These are phyloP conservation scores for Malurus cyaneus DNA, from an alignment of 2,113 vertebrate species.

Conservation along the genomic window DNA sequence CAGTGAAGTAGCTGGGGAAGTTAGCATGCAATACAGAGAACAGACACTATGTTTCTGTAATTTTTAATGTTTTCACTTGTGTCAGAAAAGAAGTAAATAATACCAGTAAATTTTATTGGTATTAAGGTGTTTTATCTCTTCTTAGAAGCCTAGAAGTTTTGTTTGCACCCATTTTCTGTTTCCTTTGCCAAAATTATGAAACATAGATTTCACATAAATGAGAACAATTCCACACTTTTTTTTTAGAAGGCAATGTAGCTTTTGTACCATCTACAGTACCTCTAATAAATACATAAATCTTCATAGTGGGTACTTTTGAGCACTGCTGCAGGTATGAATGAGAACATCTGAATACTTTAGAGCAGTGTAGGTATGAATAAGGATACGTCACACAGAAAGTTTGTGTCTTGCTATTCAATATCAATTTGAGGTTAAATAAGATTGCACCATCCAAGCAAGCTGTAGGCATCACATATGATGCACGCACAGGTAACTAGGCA, in stretches of 20 bases:
- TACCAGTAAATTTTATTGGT: background rate
- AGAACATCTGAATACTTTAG: background rate
- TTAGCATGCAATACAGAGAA: background rate
- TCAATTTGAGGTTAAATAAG: background rate
- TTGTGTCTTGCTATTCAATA: background rate
- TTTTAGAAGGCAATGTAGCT: background rate
- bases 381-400: background rate
- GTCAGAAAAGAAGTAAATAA: background rate
- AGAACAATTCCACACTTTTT: background rate
- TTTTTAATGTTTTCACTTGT: background rate
- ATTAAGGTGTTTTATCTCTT: background rate
- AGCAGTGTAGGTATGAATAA: background rate
- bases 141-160: background rate
- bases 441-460: background rate
- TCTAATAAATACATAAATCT: background rate
- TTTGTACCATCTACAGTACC: background rate
- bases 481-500: background rate
- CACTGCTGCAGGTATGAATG: background rate
- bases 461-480: background rate
- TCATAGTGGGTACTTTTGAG: background rate
- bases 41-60: background rate
- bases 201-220: background rate
- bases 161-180: background rate
- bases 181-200: background rate
- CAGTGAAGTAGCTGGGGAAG: background rate